Evolutionary conservation across 2,113 vertebrate species (phyloP), one percentile per base, ranked within the genome.

Genomic region (Microcebus murinus): DNA sequence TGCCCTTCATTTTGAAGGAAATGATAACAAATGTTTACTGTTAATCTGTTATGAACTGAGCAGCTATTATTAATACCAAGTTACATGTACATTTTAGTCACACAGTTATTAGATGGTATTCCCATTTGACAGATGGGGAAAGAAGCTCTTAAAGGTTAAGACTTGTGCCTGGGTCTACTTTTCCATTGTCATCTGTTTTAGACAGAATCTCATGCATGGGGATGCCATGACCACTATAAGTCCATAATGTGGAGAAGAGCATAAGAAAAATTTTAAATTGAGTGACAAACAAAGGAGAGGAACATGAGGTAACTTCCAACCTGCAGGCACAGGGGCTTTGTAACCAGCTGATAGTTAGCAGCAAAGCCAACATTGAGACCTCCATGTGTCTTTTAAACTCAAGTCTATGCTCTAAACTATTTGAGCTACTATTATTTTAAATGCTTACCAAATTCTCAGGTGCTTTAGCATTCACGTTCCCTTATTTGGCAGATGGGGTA

Each of bases 1-100:
- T 97, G 98, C 98, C 98, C 98, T 99, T 99, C 98, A 98, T 98
- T 99, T 99, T 99, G 98, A 99, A 99, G 98, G 99, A 99, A 98
- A 98, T 98, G 97, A 97, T 98, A 99, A 63, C 55, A 57, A 57
- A 57, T 57, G 25, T 74, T 68, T 80, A 71, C 59, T 67, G 45
- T 57, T n/a, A 29, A 59, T n/a, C 48, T n/a, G 10, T 61, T 23
- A 21, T 42, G 84, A 94, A 15, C 31, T 83, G 36, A 29, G 17
- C 7, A 67, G 0, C 39, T 71, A 3, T 68, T 36, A 27, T 57
- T 93, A 25, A 36, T 90, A 27, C 63, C 29, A 70, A 57, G n/a
- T 59, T 59, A 3, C 65, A 20, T 13, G 36, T 55, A 29, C n/a
- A 8, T 65, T 18, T 76, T 29, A 79, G 45, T 71, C 39, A 10